A percentile compares a stretch with the other conserved stretches of the same genome.
These are phyloP conservation scores for Probosciger aterrimus DNA, from an alignment of 2,113 vertebrate species.

Conservation along the genomic window DNA sequence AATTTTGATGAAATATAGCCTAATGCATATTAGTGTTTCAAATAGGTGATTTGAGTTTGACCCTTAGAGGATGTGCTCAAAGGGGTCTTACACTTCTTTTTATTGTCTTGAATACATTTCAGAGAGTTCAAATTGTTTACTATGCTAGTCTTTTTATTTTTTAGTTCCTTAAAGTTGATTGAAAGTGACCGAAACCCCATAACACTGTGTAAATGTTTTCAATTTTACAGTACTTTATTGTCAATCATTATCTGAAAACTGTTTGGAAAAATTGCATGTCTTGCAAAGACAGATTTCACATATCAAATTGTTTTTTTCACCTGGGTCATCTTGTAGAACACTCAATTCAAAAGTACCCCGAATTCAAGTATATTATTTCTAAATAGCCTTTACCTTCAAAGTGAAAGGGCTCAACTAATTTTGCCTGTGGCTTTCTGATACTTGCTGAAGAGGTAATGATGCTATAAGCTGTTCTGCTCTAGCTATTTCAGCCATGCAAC, in stretches of 20 bases:
- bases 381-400: not conserved
- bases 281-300: not conserved
- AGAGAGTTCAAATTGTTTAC: not conserved
- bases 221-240: not conserved
- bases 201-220: not conserved
- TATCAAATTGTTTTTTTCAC: not conserved
- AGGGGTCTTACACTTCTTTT: not conserved
- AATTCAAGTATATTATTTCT: not conserved
- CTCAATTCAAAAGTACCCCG: not conserved
- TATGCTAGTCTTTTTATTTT: not conserved
- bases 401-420: not conserved
- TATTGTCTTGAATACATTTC: not conserved
- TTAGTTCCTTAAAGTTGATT: not conserved
- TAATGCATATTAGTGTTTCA: not conserved
- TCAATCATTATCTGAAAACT: not conserved
- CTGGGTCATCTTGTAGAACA: not conserved
- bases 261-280: not conserved
- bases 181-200: not conserved
- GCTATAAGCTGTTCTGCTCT: not conserved
- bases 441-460: not conserved
- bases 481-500: not conserved
- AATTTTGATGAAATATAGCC: not conserved
- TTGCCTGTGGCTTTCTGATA: not conserved
- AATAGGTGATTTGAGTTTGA: not conserved
- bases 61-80: not conserved